phyloP scores from a whole-genome alignment of 2,113 vertebrate species.

The Tapirus terrestris region DNA sequence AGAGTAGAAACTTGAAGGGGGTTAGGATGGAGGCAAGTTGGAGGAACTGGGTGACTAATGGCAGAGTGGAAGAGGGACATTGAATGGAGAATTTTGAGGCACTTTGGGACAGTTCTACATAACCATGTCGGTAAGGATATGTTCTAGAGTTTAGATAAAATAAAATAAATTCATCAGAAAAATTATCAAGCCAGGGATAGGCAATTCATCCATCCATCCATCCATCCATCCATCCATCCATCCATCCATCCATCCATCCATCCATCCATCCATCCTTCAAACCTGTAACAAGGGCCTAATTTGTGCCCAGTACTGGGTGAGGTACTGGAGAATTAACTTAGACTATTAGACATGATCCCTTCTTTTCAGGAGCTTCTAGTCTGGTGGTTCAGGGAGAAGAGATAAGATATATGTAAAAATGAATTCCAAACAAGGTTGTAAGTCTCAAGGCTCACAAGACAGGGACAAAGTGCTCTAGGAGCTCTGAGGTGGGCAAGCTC shows the following conservation, averaged over 20 bases:
- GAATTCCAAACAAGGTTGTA: not conserved
- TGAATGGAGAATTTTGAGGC: not conserved
- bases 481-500: not conserved
- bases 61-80: not conserved
- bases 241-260: not conserved
- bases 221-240: not conserved
- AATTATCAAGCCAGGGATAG: not conserved
- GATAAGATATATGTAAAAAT: not conserved
- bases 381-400: not conserved
- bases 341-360: not conserved
- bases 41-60: not conserved
- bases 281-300: not conserved
- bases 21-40: not conserved
- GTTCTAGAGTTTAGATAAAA: constrained; percentile 30
- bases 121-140: not conserved
- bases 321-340: not conserved
- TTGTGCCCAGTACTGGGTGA: not conserved
- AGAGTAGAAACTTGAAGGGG: not conserved
- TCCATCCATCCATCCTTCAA: not conserved
- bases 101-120: not conserved
- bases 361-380: not conserved
- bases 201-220: not conserved
- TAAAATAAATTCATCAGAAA: not conserved
- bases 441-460: not conserved
- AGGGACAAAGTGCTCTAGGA: not conserved